These are phyloP conservation scores for Dryobates pubescens DNA, from an alignment of 2,797 vertebrate genomes.

Conservation along the genomic window DNA sequence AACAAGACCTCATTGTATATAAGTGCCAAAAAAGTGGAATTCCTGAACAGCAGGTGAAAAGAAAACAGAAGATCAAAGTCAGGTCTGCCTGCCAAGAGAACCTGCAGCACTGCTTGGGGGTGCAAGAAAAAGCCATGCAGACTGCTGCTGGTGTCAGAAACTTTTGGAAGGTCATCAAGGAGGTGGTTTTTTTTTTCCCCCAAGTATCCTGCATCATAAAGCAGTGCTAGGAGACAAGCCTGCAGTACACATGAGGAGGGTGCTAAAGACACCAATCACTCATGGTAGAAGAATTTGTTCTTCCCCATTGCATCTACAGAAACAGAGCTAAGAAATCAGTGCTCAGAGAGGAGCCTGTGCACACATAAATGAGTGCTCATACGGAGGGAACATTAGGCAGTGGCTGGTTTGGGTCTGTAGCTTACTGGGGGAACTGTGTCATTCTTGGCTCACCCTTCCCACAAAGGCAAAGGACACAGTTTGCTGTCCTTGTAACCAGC, in stretches of 20 bases:
- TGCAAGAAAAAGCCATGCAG: background rate
- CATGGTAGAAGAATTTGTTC: background rate
- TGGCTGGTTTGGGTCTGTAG: background rate
- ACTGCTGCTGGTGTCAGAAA: background rate
- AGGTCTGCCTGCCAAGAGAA: constrained; percentile 43
- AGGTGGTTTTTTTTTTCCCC: background rate
- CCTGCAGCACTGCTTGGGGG: constrained; percentile 18
- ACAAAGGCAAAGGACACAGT: background rate
- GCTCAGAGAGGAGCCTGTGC: background rate
- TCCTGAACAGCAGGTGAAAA: constrained; percentile 68
- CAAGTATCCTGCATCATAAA: constrained; percentile 22
- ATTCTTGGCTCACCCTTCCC: background rate
- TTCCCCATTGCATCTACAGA: background rate
- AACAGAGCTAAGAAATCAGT: background rate
- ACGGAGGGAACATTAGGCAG: background rate
- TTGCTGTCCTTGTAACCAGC: background rate
- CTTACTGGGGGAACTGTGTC: background rate
- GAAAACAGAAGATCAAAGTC: constrained; percentile 49
- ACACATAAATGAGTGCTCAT: background rate
- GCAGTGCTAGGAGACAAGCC: background rate
- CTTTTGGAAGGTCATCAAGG: constrained; percentile 22
- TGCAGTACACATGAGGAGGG: background rate
- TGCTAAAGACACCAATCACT: background rate
- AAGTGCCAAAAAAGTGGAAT: constrained; percentile 51
- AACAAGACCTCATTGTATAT: constrained; percentile 11